phyloP scores from a whole-genome alignment of 2,888 invertebrate genomes.

The Rhingia campestris region DNA sequence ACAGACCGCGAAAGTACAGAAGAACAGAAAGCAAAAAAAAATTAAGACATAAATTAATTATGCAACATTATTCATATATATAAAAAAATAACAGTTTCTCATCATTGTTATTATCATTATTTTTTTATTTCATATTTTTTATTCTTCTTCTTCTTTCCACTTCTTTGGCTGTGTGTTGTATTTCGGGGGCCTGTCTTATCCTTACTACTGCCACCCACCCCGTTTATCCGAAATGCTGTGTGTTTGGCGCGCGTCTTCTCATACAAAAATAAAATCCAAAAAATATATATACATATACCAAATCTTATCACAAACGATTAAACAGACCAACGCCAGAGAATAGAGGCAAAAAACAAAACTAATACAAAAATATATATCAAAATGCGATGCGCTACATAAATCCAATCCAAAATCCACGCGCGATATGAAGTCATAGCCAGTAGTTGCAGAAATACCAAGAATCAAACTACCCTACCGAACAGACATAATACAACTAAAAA shows the following conservation, averaged over 20 bases:
- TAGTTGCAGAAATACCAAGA: conserved; percentile 61
- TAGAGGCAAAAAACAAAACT: conserved; percentile 22
- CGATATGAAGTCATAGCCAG: conserved; percentile 66
- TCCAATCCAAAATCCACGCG: conserved; percentile 27
- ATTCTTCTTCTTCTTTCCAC: conserved; percentile 73
- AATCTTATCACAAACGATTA: conserved; percentile 61
- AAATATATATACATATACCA: conserved; percentile 24
- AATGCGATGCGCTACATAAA: conserved; percentile 44
- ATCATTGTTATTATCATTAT: conserved; percentile 70
- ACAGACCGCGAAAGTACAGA: conserved; percentile 65
- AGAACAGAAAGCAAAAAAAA: conserved; percentile 74
- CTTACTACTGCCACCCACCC: conserved; percentile 70
- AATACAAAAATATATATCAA: conserved; percentile 8
- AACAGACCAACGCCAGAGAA: conserved; percentile 62
- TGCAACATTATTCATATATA: conserved; percentile 72
- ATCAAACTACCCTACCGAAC: conserved; percentile 52
- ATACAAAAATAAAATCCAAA: conserved; percentile 20
- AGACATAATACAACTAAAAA: conserved; percentile 42
- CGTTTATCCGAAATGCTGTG: conserved; percentile 65
- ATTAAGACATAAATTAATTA: conserved; percentile 56
- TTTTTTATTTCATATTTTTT: conserved; percentile 73
- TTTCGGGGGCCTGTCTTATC: conserved; percentile 74
- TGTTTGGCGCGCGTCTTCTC: conserved; percentile 56
- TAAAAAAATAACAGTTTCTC: conserved; percentile 67
- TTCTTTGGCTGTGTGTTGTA: conserved; percentile 74